Base-by-base conservation (phyloP, 2,888 invertebrate species). In the Dynastes grantii region DNA sequence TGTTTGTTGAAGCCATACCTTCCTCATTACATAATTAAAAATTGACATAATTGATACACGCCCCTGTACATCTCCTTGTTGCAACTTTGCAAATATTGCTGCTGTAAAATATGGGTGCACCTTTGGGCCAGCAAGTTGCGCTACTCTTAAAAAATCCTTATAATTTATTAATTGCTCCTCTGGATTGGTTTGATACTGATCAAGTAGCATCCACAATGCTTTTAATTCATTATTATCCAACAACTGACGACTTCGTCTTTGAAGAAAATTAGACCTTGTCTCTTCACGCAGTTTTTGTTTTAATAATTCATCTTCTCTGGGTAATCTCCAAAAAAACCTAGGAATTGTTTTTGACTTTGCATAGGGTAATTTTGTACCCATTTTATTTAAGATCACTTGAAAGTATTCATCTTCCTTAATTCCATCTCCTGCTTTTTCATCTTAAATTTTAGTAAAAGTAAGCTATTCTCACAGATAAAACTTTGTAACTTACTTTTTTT, bases 1-100 rank as follows among this genome's bases (percentile, higher is more conserved):
- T 0, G 98, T 98, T 89, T 98, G 98, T 85, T 97, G 96, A 67
- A 97, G 90, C 98, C 98, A 98, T 6, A 97, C 96, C 86, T 98
- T 95, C 13, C 97, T 91, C 97, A 98, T 97, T 0, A 97, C 95
- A 86, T 98, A 98, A 89, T 98, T 98, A 88, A 98, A 98, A 79
- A 98, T 91, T 0, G 96, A 95, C 88, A 95, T 95, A 22, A 97
- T 96, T 27, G 96, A 94, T 45, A 98, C 95, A 78, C 96, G 91
- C 0, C 97, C 97, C 84, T 95, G 94, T 0, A 95, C 93, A 86
- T 98, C 98, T 0, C 94, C 93, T 79, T 95, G 95, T 86, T 96
- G 95, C 2, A 98, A 90, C 81, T 97, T 96, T 0, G 96, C 95
- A 88, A 97, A 98, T 13, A 97, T 93, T 83, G 93, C 93, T 0